A percentile compares a stretch with the other conserved stretches of the same genome.
These are phyloP conservation scores for Talpa occidentalis DNA, from an alignment of 2,113 vertebrate genomes.

Conservation along the genomic window DNA sequence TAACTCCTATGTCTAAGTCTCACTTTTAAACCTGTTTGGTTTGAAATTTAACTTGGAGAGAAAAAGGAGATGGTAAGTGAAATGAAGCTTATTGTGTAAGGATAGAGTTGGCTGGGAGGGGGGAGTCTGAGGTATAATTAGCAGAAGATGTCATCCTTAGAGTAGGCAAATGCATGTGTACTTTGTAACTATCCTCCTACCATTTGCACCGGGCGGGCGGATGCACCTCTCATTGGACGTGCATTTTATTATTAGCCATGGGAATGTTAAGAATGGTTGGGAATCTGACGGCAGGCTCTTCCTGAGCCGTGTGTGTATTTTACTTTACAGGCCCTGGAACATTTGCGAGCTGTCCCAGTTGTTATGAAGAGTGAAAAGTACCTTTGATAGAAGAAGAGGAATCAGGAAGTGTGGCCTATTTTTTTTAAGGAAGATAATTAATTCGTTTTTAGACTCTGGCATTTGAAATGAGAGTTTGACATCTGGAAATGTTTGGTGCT, in stretches of 20 bases:
- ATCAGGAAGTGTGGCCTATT: slow-evolving; percentile 54
- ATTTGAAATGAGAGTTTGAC: slow-evolving; percentile 60
- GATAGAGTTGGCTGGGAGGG: neutral
- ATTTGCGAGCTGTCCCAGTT: slow-evolving; percentile 29
- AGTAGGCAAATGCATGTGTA: rapidly evolving
- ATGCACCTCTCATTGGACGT: no score
- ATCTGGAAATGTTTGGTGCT: slow-evolving; percentile 31
- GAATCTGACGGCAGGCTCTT: neutral
- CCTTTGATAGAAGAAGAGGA: slow-evolving; percentile 62
- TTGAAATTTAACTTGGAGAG: neutral
- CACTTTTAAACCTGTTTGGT: neutral
- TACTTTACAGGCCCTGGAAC: neutral
- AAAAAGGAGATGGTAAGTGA: neutral
- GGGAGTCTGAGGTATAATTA: neutral
- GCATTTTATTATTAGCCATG: neutral
- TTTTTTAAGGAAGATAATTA: slow-evolving; percentile 56
- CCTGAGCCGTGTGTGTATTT: neutral
- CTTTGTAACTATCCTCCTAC: neutral
- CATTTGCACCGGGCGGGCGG: rapidly evolving
- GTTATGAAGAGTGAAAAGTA: slow-evolving; percentile 46
- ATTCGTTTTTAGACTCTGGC: slow-evolving; percentile 65
- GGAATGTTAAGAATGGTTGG: neutral
- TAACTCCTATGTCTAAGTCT: rapidly evolving
- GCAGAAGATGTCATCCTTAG: neutral
- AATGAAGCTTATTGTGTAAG: neutral